phyloP scores from a whole-genome alignment of 2,797 vertebrate species.

The Anguilla anguilla region DNA sequence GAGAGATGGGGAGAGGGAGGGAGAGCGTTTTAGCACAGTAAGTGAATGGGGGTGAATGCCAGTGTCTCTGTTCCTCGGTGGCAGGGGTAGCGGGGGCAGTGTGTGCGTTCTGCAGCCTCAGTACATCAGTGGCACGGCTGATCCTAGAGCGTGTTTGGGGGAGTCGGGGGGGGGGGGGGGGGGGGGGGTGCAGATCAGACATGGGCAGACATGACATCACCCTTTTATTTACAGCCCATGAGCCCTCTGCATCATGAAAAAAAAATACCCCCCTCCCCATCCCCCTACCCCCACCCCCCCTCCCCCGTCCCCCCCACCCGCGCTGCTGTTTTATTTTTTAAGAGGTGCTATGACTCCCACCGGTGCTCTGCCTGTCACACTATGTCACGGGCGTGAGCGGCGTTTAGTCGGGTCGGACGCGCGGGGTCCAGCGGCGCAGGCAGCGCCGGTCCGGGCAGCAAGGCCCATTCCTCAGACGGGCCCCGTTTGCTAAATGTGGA shows the following conservation, averaged over 20 bases:
- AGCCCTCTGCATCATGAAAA: slow-evolving; percentile 31
- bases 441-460: slow-evolving; percentile 45
- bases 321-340: slow-evolving; percentile 38
- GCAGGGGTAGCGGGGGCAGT: neutral
- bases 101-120: slow-evolving; percentile 7
- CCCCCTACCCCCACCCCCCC: neutral
- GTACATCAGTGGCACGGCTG: neutral
- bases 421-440: slow-evolving; percentile 61
- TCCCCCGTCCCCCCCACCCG: neutral
- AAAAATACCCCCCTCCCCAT: slow-evolving; percentile 26
- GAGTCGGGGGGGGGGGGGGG: neutral
- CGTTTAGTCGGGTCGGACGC: slow-evolving; percentile 68
- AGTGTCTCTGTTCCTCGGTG: neutral
- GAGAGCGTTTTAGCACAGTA: neutral
- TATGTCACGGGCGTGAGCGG: slow-evolving; percentile 57
- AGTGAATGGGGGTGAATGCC: neutral
- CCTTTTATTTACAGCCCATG: slow-evolving; percentile 46
- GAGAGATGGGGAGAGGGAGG: neutral
- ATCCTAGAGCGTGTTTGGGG: slow-evolving; percentile 31
- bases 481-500: slow-evolving; percentile 47
- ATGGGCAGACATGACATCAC: slow-evolving; percentile 52
- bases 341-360: slow-evolving; percentile 40
- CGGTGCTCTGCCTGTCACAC: slow-evolving; percentile 56
- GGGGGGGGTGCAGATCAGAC: slow-evolving; percentile 32
- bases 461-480: slow-evolving; percentile 36